A percentile compares a stretch with the other conserved stretches of the same genome.
Conservation (phyloP, 1,140 invertebrate species). For the Papilio polytes region DNA sequence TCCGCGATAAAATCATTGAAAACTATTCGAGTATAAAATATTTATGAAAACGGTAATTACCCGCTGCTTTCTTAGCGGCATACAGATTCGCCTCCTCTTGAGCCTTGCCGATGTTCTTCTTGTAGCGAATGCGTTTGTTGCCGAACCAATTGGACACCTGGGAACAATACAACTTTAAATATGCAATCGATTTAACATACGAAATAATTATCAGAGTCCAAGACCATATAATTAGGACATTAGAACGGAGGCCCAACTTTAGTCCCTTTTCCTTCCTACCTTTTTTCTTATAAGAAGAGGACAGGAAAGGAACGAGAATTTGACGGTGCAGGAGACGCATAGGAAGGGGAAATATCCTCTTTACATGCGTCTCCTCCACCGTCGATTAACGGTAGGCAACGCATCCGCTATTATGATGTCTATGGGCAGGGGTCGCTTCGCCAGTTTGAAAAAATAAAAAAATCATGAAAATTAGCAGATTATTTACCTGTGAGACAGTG, state of each 20-base stretch:
- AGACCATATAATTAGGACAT: not conserved
- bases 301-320: no score
- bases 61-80: conserved; percentile 99
- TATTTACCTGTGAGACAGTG: conserved; percentile 89
- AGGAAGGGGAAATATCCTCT: no score
- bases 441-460: no score
- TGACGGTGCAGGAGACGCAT: no score
- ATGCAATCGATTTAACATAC: not conserved
- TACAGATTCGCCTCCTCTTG: conserved; percentile 99
- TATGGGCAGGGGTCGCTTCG: no score
- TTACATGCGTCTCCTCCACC: no score
- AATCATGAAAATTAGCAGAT: not conserved
- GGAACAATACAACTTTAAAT: not conserved
- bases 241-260: no score
- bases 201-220: not conserved
- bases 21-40: conserved; percentile 20
- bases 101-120: conserved; percentile 99
- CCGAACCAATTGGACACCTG: conserved; percentile 99
- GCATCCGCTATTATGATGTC: no score
- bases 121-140: conserved; percentile 99
- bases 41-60: conserved; percentile 73
- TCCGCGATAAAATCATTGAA: not conserved
- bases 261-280: no score
- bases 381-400: no score
- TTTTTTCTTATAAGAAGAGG: no score